Evolutionary conservation across 2,113 vertebrate species (phyloP).

Genomic region (Triplophysa tibetana): DNA sequence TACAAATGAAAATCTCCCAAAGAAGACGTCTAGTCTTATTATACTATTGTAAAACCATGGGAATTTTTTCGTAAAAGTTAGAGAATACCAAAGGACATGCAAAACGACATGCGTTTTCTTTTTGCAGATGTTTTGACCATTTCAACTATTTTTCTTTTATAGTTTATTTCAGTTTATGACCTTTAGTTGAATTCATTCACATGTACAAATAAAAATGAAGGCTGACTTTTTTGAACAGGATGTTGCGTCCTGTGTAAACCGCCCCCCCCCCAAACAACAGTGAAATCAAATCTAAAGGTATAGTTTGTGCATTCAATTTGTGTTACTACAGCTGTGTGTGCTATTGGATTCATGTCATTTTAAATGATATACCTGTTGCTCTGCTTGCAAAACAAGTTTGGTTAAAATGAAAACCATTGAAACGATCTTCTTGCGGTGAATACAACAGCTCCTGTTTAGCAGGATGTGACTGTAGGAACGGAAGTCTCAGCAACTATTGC

Average conservation of each 20-base stretch:
- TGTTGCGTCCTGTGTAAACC: not conserved
- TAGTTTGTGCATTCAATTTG: not conserved
- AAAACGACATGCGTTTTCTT: no score
- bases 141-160: not conserved
- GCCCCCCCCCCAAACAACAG: not conserved
- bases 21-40: no score
- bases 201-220: not conserved
- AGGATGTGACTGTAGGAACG: conserved; percentile 20
- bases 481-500: not conserved
- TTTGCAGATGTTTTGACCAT: not conserved
- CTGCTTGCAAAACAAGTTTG: not conserved
- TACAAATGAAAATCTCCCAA: no score
- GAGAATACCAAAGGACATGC: no score
- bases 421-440: conserved; percentile 1
- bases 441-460: not conserved
- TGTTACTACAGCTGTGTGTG: no score
- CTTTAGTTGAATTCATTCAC: not conserved
- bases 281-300: not conserved
- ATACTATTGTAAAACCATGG: no score
- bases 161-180: not conserved
- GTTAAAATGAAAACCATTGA: not conserved
- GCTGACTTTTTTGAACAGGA: not conserved
- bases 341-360: not conserved
- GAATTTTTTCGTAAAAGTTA: no score
- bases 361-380: not conserved